Base-by-base conservation (phyloP, 37 sponge, comb jelly and placozoan species). In the Haliclona indistincta region DNA sequence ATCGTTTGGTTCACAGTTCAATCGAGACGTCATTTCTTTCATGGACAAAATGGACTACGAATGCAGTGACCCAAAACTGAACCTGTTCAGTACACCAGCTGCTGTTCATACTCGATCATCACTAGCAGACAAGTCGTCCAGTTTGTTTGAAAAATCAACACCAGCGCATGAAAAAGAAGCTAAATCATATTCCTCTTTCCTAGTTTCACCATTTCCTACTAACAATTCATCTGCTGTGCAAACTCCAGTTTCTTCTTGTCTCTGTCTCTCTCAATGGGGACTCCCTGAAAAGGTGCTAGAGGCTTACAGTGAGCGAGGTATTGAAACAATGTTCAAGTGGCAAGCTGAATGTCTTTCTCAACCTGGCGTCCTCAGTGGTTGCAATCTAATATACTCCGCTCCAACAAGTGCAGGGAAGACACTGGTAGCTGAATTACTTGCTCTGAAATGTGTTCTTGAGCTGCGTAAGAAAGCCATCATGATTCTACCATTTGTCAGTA, bases 381-480 rank as follows among this genome's bases (percentile, higher is more conserved):
- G 88, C 0, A 99, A 95, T 70, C 81, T 99, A 22, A 84, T 99
- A 4, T 95, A 85, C 67, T 95, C 96, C 15, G 99, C 99, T 22
- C 99, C 99, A 47, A 99, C 99, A 20, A 96, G 96, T 64, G 91
- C 96, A 56, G 99, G 99, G 30, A 99, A 99, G 80, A 99, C 96
- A 3, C 84, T 99, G 22, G 87, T 99, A 23, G 96, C 99, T 5
- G 99, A 99, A 73, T 78, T 99, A 30, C 80, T 99, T 51, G 71
- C 88, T 1, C 71, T 99, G 29, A 99, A 99, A 63, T 89, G 96
- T 26, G 88, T 93, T 3, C 71, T 99, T 1, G 99, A 99, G 83
- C 72, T 67, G 17, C 60, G 51, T 28, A 93, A 84, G 86, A 95
- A 95, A 64, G 99, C 81, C 11, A 19, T 99, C 23, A 80, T 95